Percentiles rank a stretch among this genome's conserved stretches.
These are phyloP conservation scores for Stichopus horrens DNA, from an alignment of 53 echinoderm and acorn worm genomes.

Conservation along the genomic window DNA sequence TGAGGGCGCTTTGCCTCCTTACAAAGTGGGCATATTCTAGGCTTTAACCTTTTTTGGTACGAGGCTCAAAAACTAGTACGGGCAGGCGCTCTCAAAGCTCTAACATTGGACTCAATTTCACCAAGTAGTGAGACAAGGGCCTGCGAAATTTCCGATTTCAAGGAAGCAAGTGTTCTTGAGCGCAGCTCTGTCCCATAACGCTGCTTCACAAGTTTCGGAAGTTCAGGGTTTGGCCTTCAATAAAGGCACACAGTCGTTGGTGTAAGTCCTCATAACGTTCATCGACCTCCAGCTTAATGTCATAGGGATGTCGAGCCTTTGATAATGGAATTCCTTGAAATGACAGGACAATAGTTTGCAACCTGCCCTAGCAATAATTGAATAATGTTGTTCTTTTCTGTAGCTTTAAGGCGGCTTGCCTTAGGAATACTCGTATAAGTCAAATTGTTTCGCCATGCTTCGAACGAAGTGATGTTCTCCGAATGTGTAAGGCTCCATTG, in stretches of 20 bases:
- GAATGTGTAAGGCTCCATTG: conserved; percentile 5
- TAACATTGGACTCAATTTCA: conserved; percentile 30
- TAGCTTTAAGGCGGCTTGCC: neutral
- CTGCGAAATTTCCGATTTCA: conserved; percentile 48
- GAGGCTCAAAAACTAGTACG: neutral
- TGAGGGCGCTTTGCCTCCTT: conserved; percentile 43
- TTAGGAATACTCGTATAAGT: neutral
- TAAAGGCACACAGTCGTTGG: conserved; percentile 49
- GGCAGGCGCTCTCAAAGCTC: neutral
- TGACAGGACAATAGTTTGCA: neutral
- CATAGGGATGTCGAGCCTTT: conserved; percentile 23
- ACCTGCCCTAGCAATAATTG: neutral
- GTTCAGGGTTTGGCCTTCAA: conserved; percentile 25
- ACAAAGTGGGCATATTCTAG: conserved; percentile 52
- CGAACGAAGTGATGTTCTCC: neutral
- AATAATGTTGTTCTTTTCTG: neutral
- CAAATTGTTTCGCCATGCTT: conserved; percentile 12
- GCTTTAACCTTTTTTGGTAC: neutral
- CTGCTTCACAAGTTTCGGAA: too few species aligned
- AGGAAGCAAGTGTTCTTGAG: conserved; percentile 57
- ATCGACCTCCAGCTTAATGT: conserved; percentile 51
- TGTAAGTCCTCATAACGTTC: conserved; percentile 56
- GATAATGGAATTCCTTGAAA: conserved; percentile 2
- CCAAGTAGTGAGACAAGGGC: conserved; percentile 26
- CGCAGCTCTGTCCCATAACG: neutral